These are phyloP conservation scores for Clinocottus analis DNA, from an alignment of 2,113 vertebrate genomes.

Conservation along the genomic window DNA sequence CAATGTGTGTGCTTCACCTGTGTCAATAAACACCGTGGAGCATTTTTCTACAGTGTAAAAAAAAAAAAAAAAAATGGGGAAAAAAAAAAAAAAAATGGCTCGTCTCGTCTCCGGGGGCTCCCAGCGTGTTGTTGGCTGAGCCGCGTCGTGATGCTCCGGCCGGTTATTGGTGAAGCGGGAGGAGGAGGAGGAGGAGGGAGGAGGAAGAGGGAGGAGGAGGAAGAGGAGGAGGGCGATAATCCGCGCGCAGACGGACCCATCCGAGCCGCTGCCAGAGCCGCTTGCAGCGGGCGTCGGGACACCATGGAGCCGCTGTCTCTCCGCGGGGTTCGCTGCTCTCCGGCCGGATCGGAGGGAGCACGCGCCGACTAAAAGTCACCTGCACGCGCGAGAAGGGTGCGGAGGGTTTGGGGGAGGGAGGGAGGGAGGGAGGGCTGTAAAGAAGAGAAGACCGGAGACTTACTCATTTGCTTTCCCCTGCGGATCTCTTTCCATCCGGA, in stretches of 20 bases:
- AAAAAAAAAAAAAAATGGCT: constrained; percentile 54
- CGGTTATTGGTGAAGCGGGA: constrained; percentile 90
- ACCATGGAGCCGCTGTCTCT: constrained; percentile 64
- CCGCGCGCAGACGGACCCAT: constrained; percentile 91
- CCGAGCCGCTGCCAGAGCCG: constrained; percentile 85
- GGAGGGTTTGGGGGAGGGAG: too few relatives aligned
- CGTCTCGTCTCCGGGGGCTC: constrained; percentile 77
- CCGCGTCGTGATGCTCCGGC: constrained; percentile 86
- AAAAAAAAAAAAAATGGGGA: constrained; percentile 54
- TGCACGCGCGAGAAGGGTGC: not conserved
- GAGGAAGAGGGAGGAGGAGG: constrained; percentile 70
- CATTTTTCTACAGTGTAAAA: constrained; percentile 39
- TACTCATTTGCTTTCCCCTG: not conserved
- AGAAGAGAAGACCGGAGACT: not conserved
- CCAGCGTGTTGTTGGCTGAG: constrained; percentile 85
- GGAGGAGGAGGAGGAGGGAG: constrained; percentile 87
- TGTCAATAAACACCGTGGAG: not conserved
- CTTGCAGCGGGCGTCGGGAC: constrained; percentile 73
- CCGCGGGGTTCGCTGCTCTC: not conserved
- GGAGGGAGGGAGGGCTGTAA: not conserved
- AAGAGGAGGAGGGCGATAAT: constrained; percentile 92
- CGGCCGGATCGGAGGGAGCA: not conserved
- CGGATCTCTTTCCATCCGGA: not conserved
- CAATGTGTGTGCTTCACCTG: not conserved
- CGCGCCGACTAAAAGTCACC: not conserved